Base-by-base conservation (phyloP, 2,888 invertebrate genomes). In the Aphidius colemani region DNA sequence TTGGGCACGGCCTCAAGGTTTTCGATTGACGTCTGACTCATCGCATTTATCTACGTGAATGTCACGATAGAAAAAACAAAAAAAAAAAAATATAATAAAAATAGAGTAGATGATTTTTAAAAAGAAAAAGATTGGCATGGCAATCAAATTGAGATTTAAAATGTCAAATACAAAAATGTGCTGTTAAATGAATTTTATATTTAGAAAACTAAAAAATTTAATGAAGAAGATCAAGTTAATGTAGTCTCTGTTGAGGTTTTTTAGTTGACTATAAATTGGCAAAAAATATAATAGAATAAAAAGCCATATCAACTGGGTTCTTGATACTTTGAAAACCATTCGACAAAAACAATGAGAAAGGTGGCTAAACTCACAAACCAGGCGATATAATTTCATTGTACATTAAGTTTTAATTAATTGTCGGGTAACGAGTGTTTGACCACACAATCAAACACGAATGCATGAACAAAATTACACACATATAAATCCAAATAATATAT, bases 361-460 rank as follows among this genome's bases (percentile, higher is more conserved):
- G 30, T 30, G 30, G 30, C 30, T 30, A 30, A 30, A 30, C 30
- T 30, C 30, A 46, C 13, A 48, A 45, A 6, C 45, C 39, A 56
- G 56, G 61, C 70, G 67, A 73, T 75, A 70, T 71, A 72, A 74
- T 71, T 74, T 71, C 69, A 66, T 68, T 45, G 66, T 65, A 70
- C 71, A 73, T 75, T 74, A 72, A 74, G 71, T 75, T 75, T 74
- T 74, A 75, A 75, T 75, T 75, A 74, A 73, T 71, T 63, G 69
- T 58, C 66, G 65, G 65, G 68, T 70, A 73, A 67, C 70, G 67
- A 45, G 48, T 44, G 57, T 61, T 56, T 53, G 48, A 40, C 57
- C 18, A 10, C 57, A 57, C 45, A 53, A 59, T 50, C 63, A 64
- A 65, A 30, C 30, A 30, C 30, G 5, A 5, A 5, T 30, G 30